Conservation (phyloP, 1,140 invertebrate genomes). For the Neodiprion pinetum region DNA sequence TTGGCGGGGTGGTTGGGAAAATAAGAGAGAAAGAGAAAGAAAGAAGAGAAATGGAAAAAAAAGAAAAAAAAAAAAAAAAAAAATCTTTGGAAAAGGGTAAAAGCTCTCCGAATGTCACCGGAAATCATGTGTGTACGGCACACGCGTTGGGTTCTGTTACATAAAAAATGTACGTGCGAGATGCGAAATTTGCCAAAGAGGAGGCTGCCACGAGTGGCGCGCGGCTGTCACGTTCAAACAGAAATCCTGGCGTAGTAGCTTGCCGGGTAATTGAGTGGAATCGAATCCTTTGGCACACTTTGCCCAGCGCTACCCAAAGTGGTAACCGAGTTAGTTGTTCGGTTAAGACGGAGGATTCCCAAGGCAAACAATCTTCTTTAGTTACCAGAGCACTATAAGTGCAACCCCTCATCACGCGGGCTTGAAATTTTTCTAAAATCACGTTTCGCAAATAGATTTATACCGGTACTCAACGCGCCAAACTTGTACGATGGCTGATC, state of each 20-base stretch:
- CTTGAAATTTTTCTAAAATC: background rate
- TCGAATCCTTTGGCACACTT: slow-evolving; percentile 7
- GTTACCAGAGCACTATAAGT: background rate
- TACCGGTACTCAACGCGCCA: no score
- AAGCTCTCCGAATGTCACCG: background rate
- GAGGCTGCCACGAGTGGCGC: background rate
- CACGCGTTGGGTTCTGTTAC: background rate
- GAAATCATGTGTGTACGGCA: background rate
- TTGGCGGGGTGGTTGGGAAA: background rate
- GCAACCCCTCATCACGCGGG: no score
- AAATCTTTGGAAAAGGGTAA: background rate
- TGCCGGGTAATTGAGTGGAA: background rate
- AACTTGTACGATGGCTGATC: no score
- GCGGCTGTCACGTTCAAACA: background rate
- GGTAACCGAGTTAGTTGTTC: background rate
- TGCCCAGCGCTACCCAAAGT: background rate
- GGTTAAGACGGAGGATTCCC: background rate
- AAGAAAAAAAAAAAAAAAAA: background rate
- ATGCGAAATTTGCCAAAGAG: background rate
- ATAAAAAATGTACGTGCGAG: background rate
- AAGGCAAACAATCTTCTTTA: background rate
- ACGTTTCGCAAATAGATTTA: background rate
- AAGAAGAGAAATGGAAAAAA: background rate
- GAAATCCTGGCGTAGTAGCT: background rate
- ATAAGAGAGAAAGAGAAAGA: no score